These are phyloP conservation scores for Apus apus DNA, from an alignment of 2,113 vertebrate species.

Conservation along the genomic window DNA sequence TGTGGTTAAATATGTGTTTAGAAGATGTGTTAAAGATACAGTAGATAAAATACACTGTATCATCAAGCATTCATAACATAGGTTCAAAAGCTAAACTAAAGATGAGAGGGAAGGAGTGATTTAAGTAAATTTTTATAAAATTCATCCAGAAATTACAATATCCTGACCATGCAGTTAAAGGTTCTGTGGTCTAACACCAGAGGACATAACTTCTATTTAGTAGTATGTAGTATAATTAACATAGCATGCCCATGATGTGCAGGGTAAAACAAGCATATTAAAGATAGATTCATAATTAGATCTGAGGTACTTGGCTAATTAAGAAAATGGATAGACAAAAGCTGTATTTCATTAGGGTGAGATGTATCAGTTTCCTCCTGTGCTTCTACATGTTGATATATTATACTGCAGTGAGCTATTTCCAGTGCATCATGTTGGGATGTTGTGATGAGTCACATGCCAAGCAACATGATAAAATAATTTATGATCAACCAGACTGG, in stretches of 20 bases:
- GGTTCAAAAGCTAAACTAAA: not conserved
- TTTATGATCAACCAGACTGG: not conserved
- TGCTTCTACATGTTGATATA: conserved; percentile 46
- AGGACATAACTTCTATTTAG: conserved; percentile 36
- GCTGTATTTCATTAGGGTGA: conserved; percentile 65
- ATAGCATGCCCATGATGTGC: conserved; percentile 21
- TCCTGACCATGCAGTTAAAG: conserved; percentile 1
- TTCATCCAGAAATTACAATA: not conserved
- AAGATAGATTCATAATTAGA: conserved; percentile 60
- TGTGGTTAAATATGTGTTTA: not conserved
- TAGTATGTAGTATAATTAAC: conserved; percentile 15
- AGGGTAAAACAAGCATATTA: conserved; percentile 62
- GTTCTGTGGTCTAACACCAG: not conserved
- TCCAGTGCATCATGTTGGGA: conserved; percentile 32
- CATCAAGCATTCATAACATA: not conserved
- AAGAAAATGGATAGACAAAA: conserved; percentile 65
- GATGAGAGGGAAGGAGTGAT: not conserved
- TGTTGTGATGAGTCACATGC: conserved; percentile 39
- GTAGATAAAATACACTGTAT: not conserved
- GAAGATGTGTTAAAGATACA: not conserved
- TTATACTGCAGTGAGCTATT: conserved; percentile 38
- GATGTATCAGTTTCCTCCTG: conserved; percentile 58
- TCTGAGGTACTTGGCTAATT: conserved; percentile 59
- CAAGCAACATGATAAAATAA: conserved; percentile 36
- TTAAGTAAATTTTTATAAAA: not conserved